Conservation (phyloP, 2,888 invertebrate genomes). For the Eilema griseolum region DNA sequence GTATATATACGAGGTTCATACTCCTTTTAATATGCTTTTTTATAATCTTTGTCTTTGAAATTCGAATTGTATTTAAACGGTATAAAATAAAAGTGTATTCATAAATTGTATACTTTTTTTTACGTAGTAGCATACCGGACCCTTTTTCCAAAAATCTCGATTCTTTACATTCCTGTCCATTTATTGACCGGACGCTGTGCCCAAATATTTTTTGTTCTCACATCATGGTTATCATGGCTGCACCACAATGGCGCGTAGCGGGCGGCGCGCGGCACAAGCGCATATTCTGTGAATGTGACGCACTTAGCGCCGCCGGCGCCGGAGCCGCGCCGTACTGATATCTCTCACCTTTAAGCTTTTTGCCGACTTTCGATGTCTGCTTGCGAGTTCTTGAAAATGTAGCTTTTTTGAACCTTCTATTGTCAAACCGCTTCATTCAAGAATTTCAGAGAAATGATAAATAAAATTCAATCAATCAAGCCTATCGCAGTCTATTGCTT, state of each 20-base stretch:
- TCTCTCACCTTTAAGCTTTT: background rate
- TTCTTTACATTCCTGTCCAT: background rate
- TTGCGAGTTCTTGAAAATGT: background rate
- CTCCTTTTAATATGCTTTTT: too few species aligned
- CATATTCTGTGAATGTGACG: conserved; percentile 16
- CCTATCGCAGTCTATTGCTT: too few species aligned
- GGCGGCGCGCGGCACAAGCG: background rate
- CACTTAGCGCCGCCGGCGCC: conserved; percentile 15
- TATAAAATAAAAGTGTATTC: background rate
- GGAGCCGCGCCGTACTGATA: background rate
- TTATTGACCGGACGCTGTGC: conserved; percentile 24
- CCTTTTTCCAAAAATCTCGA: background rate
- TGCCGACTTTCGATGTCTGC: background rate
- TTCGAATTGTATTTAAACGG: too few species aligned
- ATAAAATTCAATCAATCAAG: too few species aligned
- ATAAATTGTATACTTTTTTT: background rate
- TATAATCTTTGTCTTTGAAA: too few species aligned
- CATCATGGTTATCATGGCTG: background rate
- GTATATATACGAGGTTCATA: too few species aligned
- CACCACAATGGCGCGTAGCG: conserved; percentile 4
- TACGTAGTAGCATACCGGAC: background rate
- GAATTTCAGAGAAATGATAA: background rate
- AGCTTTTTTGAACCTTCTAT: background rate
- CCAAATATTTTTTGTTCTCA: conserved; percentile 14
- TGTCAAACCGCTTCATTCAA: background rate